Conservation (phyloP, 2,888 invertebrate genomes). For the Drosophila tripunctata region DNA sequence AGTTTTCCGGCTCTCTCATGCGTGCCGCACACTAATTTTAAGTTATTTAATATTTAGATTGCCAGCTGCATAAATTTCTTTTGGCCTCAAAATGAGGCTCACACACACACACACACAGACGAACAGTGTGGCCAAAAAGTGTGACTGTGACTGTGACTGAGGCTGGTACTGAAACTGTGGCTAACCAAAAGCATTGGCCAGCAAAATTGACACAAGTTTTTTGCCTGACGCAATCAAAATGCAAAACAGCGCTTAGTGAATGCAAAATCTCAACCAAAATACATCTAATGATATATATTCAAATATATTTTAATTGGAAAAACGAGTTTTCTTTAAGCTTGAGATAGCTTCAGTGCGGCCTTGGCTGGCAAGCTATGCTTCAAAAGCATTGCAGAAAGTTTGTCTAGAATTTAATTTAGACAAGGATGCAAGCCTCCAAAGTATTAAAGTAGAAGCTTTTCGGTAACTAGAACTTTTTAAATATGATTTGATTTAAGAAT, state of each 20-base stretch:
- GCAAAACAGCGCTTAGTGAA: slow-evolving; percentile 38
- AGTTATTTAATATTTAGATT: slow-evolving; percentile 73
- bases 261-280: slow-evolving; percentile 23
- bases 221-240: slow-evolving; percentile 49
- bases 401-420: too few species aligned
- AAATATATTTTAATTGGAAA: slow-evolving; percentile 22
- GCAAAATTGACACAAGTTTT: slow-evolving; percentile 46
- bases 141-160: neutral
- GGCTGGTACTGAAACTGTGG: neutral
- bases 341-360: too few species aligned
- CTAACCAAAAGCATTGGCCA: slow-evolving; percentile 23
- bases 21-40: slow-evolving; percentile 74
- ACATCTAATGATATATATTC: slow-evolving; percentile 37
- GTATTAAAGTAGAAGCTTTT: too few species aligned
- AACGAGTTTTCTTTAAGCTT: too few species aligned
- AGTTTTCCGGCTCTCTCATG: slow-evolving; percentile 72
- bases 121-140: neutral
- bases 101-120: too few species aligned
- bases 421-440: too few species aligned
- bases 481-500: too few species aligned
- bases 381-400: too few species aligned
- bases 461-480: too few species aligned
- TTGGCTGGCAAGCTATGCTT: too few species aligned
- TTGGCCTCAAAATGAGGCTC: slow-evolving; percentile 2
- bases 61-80: slow-evolving; percentile 62